These are phyloP conservation scores for Scaptomyza caliginosa DNA, from an alignment of 2,888 invertebrate genomes.

Conservation along the genomic window DNA sequence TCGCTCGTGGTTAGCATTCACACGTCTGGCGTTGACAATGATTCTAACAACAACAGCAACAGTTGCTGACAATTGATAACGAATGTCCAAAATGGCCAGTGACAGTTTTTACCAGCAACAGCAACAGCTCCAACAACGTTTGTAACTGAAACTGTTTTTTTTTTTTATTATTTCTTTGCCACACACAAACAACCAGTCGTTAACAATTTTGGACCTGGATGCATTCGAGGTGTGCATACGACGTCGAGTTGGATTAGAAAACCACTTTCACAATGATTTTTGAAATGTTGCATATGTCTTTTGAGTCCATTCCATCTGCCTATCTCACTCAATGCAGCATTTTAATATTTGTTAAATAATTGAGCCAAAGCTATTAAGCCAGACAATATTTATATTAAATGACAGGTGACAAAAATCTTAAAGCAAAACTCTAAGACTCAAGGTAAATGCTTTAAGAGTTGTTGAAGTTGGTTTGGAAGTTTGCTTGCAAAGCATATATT, in stretches of 20 bases:
- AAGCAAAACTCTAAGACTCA: no score
- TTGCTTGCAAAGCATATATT: no score
- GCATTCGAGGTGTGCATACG: slow-evolving; percentile 22
- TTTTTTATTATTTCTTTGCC: background rate
- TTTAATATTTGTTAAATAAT: no score
- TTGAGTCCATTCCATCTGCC: background rate
- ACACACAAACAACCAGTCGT: slow-evolving; percentile 10
- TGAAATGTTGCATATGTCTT: background rate
- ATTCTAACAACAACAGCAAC: slow-evolving; percentile 26
- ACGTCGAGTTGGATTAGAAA: slow-evolving; percentile 36
- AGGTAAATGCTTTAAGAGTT: no score
- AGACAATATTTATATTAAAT: no score
- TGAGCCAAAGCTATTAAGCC: no score
- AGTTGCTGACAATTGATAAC: slow-evolving; percentile 60
- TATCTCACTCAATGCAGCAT: no score
- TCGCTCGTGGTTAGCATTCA: slow-evolving; percentile 28
- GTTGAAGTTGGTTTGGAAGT: no score
- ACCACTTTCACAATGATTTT: slow-evolving; percentile 9
- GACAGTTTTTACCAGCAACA: slow-evolving; percentile 37
- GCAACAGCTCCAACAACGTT: slow-evolving; percentile 27
- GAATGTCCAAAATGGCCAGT: slow-evolving; percentile 53
- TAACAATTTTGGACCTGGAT: slow-evolving; percentile 13
- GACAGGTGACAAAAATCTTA: no score
- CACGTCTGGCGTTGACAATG: slow-evolving; percentile 46
- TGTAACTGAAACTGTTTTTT: slow-evolving; percentile 32